Conservation (phyloP, 2,888 invertebrate genomes). For the Apomyelois bistriatella region DNA sequence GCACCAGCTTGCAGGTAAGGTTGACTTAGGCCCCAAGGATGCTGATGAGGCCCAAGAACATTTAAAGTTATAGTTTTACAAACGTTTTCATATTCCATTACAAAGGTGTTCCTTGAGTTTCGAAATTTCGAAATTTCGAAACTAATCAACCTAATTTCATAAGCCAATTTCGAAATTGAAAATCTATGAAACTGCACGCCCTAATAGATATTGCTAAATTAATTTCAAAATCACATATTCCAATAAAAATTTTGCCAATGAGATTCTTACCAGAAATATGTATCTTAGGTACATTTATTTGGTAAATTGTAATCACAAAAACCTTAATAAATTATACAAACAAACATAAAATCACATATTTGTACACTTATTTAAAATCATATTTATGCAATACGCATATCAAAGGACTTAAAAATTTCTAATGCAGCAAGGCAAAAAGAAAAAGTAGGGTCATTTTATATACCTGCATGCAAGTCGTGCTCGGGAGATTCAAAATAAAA, state of each 20-base stretch:
- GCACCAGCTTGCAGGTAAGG: no score
- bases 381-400: conserved; percentile 12
- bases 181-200: no score
- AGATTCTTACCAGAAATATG: conserved; percentile 8
- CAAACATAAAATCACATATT: not conserved
- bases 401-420: conserved; percentile 37
- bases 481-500: conserved; percentile 55
- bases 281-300: not conserved
- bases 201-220: no score
- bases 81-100: no score
- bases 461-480: conserved; percentile 61
- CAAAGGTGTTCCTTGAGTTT: no score
- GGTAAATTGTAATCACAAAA: not conserved
- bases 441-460: conserved; percentile 57
- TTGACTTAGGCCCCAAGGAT: no score
- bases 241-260: not conserved
- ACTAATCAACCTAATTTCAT: no score
- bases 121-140: no score
- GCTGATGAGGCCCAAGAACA: no score
- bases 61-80: no score
- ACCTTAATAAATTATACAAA: not conserved
- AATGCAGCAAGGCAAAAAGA: conserved; percentile 55
- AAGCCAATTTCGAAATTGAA: no score
- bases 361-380: not conserved
- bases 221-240: not conserved